Percentiles rank a stretch among this genome's conserved stretches.
These are phyloP conservation scores for Orchestes rusci DNA, from an alignment of 2,888 invertebrate species.

Conservation along the genomic window DNA sequence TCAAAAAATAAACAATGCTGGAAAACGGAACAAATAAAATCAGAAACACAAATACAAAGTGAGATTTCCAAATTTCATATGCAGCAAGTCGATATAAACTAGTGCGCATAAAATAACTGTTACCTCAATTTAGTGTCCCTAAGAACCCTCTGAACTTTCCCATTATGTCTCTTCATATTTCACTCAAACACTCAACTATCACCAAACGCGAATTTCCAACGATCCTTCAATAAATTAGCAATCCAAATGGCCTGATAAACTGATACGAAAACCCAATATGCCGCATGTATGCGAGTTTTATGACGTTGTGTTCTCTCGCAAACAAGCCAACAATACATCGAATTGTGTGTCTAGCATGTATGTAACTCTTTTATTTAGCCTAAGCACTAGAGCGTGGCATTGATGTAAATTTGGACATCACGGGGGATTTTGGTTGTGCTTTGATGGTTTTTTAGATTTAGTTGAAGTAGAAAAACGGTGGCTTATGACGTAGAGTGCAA, in stretches of 20 bases:
- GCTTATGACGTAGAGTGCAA: no score
- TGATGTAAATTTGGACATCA: conserved; percentile 8
- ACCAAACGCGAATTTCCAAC: neutral
- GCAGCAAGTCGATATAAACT: no score
- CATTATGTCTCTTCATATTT: conserved; percentile 10
- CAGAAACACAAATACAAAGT: no score
- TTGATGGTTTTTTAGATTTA: no score
- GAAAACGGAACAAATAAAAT: no score
- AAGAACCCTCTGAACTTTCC: neutral
- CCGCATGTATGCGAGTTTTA: neutral
- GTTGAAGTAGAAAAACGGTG: no score
- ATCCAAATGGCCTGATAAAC: neutral
- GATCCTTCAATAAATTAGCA: neutral
- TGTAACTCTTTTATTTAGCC: conserved; percentile 10
- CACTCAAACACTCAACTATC: neutral
- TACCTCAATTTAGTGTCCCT: conserved; percentile 6
- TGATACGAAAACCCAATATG: conserved; percentile 14
- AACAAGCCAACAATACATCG: conserved; percentile 1
- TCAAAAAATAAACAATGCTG: no score
- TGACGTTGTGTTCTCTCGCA: neutral
- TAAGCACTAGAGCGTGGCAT: conserved; percentile 13
- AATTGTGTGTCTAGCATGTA: conserved; percentile 12
- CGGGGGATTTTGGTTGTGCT: neutral
- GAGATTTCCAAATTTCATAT: no score
- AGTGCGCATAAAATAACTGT: no score